Evolutionary conservation across 1,140 invertebrate genomes (phyloP), one percentile per base, ranked within the genome.

Genomic region (Pseudomyrmex concolor): DNA sequence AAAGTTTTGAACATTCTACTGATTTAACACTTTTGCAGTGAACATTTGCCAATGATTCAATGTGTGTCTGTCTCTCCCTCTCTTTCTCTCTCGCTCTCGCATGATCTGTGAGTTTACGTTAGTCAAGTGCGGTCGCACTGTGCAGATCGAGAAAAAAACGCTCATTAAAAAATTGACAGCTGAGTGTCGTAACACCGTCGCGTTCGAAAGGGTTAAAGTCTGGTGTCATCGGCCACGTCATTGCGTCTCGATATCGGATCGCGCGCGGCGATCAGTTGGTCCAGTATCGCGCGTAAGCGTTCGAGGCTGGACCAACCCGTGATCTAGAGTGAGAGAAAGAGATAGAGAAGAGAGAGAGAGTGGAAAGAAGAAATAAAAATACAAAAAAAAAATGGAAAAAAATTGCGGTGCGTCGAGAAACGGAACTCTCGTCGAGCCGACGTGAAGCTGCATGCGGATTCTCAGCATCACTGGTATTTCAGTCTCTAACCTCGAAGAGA

Each of bases 391-490:
- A 85, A 62, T 62, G 64, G 62, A 77, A 86, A 86, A 86, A 84
- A 60, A 50, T 64, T 45, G 66, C 19, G 50, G 8, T 13, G 57
- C 12, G 68, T 2, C 13, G 71, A 8, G 55, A 86, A 68, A 62
- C 48, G 17, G 13, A 34, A 81, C 13, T 87, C 74, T 81, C 80
- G 68, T 19, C 64, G 76, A 54, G 51, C n/a, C 72, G 74, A 68
- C 66, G 57, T 43, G 72, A 64, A 72, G 59, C 82, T 48, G 55
- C 48, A 43, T 1, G 50, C 63, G 77, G 63, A 87, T 80, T 70
- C 63, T 78, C 68, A n/a, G 63, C 74, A 81, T 51, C 48, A 71
- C 51, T 88, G 71, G 72, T 89, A 89, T 89, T 89, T 89, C 88
- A 88, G 84, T 89, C 63, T 67, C 84, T 81, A 86, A 88, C 84